Evolutionary conservation across 2,888 invertebrate genomes (phyloP).

Genomic region (Drosophila ustulata): DNA sequence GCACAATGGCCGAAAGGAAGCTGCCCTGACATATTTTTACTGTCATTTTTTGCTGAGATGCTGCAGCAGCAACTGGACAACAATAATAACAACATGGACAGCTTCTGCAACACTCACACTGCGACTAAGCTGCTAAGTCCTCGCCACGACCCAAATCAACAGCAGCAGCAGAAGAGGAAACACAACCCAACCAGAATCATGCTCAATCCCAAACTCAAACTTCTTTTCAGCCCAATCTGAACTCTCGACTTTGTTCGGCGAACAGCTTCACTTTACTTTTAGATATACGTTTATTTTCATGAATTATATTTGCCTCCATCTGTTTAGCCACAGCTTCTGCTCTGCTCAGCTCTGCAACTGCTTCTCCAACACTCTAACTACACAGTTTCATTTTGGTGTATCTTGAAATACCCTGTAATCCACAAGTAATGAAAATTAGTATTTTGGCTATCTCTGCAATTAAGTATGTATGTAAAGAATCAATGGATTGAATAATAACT

Average conservation of each 20-base stretch:
- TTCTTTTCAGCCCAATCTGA: constrained; percentile 19
- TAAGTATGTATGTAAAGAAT: neutral
- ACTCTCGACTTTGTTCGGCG: constrained; percentile 25
- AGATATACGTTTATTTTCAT: constrained; percentile 46
- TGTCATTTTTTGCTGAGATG: constrained; percentile 62
- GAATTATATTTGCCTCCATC: constrained; percentile 44
- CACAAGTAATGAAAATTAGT: neutral
- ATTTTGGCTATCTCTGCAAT: neutral
- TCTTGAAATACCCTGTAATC: too few species aligned
- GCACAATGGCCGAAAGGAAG: constrained; percentile 39
- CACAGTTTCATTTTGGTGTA: too few species aligned
- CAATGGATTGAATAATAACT: too few species aligned
- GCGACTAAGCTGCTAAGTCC: constrained; percentile 70
- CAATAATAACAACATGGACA: constrained; percentile 27
- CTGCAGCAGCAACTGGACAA: constrained; percentile 39
- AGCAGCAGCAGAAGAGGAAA: constrained; percentile 28
- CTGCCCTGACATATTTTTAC: constrained; percentile 71
- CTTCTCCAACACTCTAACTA: too few species aligned
- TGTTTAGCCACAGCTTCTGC: neutral
- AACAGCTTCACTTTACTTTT: constrained; percentile 43
- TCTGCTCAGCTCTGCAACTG: too few species aligned
- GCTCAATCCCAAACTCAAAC: neutral
- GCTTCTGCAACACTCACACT: constrained; percentile 21
- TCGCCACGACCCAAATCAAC: constrained; percentile 75
- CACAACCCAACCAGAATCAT: neutral